phyloP scores from a whole-genome alignment of 2,888 invertebrate species.

The Metellina segmentata region DNA sequence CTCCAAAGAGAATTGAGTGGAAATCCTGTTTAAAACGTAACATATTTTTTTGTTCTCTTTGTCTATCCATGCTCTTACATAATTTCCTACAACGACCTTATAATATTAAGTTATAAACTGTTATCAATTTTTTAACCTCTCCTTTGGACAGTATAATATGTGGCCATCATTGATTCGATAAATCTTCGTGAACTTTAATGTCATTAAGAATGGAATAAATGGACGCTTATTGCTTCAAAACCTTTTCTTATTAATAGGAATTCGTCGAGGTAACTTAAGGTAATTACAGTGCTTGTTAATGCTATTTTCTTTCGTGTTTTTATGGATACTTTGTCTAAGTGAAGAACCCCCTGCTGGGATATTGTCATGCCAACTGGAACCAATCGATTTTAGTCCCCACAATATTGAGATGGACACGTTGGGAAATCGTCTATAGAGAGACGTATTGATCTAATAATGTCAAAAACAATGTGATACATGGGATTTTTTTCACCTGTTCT shows the following conservation, averaged over 20 bases:
- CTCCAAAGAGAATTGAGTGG: too few relatives aligned
- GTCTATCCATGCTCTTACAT: too few relatives aligned
- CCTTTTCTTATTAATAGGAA: constrained; percentile 60
- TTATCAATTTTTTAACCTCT: not conserved
- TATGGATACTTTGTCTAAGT: constrained; percentile 66
- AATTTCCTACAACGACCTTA: too few relatives aligned
- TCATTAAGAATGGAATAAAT: constrained; percentile 41
- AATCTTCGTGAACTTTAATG: constrained; percentile 16
- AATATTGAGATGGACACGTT: constrained; percentile 65
- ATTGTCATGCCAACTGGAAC: constrained; percentile 69
- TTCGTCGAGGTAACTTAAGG: constrained; percentile 55
- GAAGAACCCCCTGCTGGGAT: constrained; percentile 41
- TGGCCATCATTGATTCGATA: constrained; percentile 32
- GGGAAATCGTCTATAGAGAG: constrained; percentile 41
- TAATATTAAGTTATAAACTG: not conserved
- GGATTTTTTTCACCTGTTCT: constrained; percentile 74
- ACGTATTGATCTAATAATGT: constrained; percentile 70
- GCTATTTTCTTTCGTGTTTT: constrained; percentile 56
- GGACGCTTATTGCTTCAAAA: constrained; percentile 42
- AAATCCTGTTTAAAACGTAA: too few relatives aligned
- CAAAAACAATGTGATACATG: constrained; percentile 71
- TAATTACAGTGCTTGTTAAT: constrained; percentile 67
- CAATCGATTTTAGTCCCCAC: constrained; percentile 65
- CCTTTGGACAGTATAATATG: not conserved
- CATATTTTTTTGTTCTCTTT: too few relatives aligned